These are phyloP conservation scores for Lydus trimaculatus DNA, from an alignment of 2,888 invertebrate species.

Conservation along the genomic window DNA sequence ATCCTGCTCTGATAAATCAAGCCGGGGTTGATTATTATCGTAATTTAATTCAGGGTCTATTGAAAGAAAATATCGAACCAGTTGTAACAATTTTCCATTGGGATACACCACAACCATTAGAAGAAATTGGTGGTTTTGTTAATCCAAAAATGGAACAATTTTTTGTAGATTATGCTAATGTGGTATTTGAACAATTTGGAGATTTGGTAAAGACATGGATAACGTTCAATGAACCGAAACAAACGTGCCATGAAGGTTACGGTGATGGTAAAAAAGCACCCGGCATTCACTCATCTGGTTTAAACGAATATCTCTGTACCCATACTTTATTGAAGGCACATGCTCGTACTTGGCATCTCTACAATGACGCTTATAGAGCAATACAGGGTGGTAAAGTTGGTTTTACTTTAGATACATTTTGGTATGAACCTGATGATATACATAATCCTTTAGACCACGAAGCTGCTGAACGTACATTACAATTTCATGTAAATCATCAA, in stretches of 20 bases:
- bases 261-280: not conserved
- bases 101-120: not conserved
- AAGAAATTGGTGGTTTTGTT: not conserved
- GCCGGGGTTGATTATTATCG: not conserved
- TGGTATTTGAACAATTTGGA: not conserved
- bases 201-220: not conserved
- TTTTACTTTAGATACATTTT: constrained; percentile 63
- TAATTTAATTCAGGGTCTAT: too few species aligned
- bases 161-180: not conserved
- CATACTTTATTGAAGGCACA: constrained; percentile 73
- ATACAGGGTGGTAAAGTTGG: constrained; percentile 61
- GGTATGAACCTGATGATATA: constrained; percentile 61
- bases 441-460: constrained; percentile 59
- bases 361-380: constrained; percentile 65
- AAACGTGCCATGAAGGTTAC: not conserved
- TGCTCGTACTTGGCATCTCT: constrained; percentile 69
- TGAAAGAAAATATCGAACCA: not conserved
- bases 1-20: not conserved
- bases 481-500: constrained; percentile 22
- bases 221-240: not conserved
- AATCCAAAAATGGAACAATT: not conserved
- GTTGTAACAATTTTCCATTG: too few species aligned
- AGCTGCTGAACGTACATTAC: constrained; percentile 61
- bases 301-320: constrained; percentile 66
- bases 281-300: not conserved